A percentile compares a stretch with the other conserved stretches of the same genome.
Conservation (phyloP, 2,113 vertebrate species). For the Pelecanus crispus region DNA sequence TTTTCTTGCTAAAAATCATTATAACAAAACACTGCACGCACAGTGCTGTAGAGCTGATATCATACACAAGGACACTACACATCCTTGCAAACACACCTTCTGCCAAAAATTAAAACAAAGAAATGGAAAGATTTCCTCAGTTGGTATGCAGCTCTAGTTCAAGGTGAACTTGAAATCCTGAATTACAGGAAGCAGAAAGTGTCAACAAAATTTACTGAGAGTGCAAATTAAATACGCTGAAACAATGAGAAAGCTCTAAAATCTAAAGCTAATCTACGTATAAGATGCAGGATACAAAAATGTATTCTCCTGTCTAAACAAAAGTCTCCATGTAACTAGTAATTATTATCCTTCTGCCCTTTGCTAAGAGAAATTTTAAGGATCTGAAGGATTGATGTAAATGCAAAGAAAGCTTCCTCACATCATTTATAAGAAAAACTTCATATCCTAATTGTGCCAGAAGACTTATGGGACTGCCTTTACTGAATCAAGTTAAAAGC, state of each 20-base stretch:
- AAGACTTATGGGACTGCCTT: not conserved
- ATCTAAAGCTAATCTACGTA: not conserved
- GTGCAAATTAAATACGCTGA: not conserved
- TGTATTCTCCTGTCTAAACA: not conserved
- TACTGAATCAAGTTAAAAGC: not conserved
- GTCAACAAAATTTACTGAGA: conserved; percentile 5
- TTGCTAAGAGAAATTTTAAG: not conserved
- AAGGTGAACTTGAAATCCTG: conserved; percentile 30
- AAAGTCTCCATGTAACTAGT: not conserved
- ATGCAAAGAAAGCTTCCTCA: not conserved
- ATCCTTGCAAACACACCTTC: not conserved
- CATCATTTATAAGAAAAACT: not conserved
- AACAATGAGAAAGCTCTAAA: not conserved
- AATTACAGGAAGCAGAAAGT: not conserved
- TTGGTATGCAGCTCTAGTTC: not conserved
- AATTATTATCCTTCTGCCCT: not conserved
- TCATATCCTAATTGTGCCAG: not conserved
- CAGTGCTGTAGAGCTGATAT: not conserved
- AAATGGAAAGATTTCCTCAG: not conserved
- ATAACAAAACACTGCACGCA: not conserved
- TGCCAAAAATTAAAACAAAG: not conserved
- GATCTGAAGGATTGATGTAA: not conserved
- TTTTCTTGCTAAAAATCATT: not conserved
- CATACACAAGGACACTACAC: not conserved
- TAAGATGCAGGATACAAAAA: not conserved